Conservation (phyloP, 2,888 invertebrate species). For the Nephrotoma guestfalica region DNA sequence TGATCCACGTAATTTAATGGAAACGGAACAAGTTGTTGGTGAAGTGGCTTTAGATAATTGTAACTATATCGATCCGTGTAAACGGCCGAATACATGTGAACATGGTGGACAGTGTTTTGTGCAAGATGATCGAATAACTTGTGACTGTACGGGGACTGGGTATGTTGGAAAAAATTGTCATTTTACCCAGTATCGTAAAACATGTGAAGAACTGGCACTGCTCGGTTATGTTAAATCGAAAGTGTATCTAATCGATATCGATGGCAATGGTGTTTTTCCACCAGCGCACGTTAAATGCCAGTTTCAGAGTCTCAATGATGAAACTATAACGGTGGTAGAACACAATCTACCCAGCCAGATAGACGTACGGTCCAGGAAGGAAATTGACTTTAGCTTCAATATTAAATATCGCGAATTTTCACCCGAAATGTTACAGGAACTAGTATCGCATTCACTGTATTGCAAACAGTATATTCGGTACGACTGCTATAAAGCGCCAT, state of each 20-base stretch:
- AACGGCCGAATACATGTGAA: conserved; percentile 79
- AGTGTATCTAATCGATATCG: conserved; percentile 85
- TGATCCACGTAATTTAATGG: conserved; percentile 67
- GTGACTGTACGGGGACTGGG: conserved; percentile 80
- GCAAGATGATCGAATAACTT: conserved; percentile 71
- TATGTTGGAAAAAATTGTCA: conserved; percentile 91
- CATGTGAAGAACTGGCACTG: conserved; percentile 82
- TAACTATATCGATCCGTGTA: conserved; percentile 78
- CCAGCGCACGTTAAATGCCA: conserved; percentile 87
- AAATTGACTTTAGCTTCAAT: conserved; percentile 68
- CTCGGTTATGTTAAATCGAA: conserved; percentile 80
- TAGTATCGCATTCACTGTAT: conserved; percentile 77
- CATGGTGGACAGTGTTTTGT: conserved; percentile 86
- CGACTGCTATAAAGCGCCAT: conserved; percentile 76
- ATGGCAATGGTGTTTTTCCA: conserved; percentile 83
- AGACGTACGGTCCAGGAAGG: conserved; percentile 64
- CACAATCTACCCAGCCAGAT: conserved; percentile 84
- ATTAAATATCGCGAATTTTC: conserved; percentile 82
- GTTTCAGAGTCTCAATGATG: conserved; percentile 73
- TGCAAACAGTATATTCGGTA: conserved; percentile 83
- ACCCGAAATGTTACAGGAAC: conserved; percentile 79
- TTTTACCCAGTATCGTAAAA: conserved; percentile 80
- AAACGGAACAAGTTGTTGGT: conserved; percentile 70
- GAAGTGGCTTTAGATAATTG: conserved; percentile 85
- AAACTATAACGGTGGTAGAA: conserved; percentile 77